Conservation (phyloP, 2,113 vertebrate species). For the Prietella phreatophila region DNA sequence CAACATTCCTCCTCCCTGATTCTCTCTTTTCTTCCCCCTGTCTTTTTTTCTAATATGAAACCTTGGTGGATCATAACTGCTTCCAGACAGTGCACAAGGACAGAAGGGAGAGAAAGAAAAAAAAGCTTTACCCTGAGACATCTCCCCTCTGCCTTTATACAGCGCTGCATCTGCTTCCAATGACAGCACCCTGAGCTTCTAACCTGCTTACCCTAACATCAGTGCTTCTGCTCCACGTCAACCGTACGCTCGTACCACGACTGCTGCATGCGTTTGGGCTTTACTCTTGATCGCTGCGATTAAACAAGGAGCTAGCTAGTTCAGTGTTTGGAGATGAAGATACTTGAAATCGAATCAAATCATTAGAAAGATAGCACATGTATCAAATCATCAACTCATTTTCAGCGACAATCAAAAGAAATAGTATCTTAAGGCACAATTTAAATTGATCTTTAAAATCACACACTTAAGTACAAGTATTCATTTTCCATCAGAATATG, state of each 20-base stretch:
- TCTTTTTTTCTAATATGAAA: constrained; percentile 44
- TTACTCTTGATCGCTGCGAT: neutral
- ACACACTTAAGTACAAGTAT: neutral
- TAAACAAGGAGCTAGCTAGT: neutral
- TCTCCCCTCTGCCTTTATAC: constrained; percentile 58
- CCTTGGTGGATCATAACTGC: constrained; percentile 65
- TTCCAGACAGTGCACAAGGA: constrained; percentile 70
- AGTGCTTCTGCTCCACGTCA: constrained; percentile 9
- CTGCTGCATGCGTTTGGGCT: neutral
- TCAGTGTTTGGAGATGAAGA: neutral
- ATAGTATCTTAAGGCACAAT: neutral
- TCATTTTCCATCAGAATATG: neutral
- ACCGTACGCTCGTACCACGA: neutral
- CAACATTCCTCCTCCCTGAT: constrained; percentile 50
- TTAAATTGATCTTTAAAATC: neutral
- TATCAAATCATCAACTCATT: neutral
- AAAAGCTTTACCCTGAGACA: constrained; percentile 57
- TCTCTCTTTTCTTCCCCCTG: constrained; percentile 30
- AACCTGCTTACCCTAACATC: constrained; percentile 31
- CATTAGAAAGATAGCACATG: neutral
- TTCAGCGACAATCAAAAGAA: neutral
- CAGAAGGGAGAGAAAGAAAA: constrained; percentile 19
- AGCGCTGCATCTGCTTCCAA: constrained; percentile 66
- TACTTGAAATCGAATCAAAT: neutral
- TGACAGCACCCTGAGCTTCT: constrained; percentile 51